A percentile compares a stretch with the other conserved stretches of the same genome.
Evolutionary conservation across 1,140 invertebrate genomes (phyloP).

Genomic region (Nymphalis io): DNA sequence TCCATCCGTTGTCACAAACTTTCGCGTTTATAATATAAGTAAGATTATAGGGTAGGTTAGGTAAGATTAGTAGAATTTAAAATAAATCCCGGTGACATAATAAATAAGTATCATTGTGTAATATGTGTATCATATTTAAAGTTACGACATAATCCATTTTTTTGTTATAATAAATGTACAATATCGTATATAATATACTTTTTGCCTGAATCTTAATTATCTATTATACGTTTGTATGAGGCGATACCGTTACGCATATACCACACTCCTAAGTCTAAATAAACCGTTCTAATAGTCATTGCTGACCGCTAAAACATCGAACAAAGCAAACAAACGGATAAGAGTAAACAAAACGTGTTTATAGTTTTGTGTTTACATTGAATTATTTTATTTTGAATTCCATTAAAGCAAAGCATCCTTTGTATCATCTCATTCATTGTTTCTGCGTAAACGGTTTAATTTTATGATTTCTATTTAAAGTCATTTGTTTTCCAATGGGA

Average conservation of each 20-base stretch:
- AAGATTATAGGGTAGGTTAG: no score
- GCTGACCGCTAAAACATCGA: constrained; percentile 25
- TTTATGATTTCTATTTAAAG: neutral
- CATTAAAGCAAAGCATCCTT: constrained; percentile 21
- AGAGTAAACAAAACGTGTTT: constrained; percentile 29
- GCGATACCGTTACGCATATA: neutral
- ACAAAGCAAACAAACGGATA: constrained; percentile 17
- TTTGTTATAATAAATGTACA: no score
- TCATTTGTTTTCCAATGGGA: neutral
- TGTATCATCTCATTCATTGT: constrained; percentile 3
- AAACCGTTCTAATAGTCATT: constrained; percentile 5
- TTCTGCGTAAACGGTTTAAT: neutral
- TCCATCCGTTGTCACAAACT: no score
- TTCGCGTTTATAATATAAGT: no score
- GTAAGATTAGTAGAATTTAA: no score
- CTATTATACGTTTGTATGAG: neutral
- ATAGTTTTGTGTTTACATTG: constrained; percentile 25
- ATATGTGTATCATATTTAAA: no score
- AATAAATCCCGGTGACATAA: no score
- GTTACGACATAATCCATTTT: no score
- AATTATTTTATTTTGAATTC: constrained; percentile 34
- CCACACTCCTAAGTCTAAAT: neutral
- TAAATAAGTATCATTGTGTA: no score
- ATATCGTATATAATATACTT: no score
- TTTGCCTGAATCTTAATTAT: no score